Base-by-base conservation (phyloP, 2,888 invertebrate genomes). In the Philopedon plagiatum region DNA sequence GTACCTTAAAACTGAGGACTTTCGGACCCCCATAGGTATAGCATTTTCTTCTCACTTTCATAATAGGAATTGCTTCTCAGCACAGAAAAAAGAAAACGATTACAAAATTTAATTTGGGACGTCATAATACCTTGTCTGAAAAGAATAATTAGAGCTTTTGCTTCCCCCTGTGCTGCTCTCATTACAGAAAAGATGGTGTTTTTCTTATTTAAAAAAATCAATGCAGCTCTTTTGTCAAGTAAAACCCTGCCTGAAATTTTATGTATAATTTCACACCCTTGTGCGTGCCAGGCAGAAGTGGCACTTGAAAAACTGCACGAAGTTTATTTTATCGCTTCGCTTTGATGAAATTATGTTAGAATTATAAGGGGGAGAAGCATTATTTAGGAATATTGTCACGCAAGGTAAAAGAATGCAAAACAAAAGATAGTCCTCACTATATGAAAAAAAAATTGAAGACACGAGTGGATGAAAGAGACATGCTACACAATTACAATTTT, bases 261-360 rank as follows among this genome's bases (percentile, higher is more conserved):
- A 49, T 60, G 60, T 60, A 39, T 60, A 41, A 51, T 68, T 61
- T 68, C 54, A 54, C 61, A 61, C 61, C 54, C 61, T 54, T 29
- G 60, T 68, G 60, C 68, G 60, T 68, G 68, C 60, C 23, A n/a
- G 56, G 9, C 19, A 29, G 56, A 19, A 15, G 37, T 57, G 49
- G 37, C 62, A 63, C 63, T 63, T 69, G 69, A 69, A 63, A 69
- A 69, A 69, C 44, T 69, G 63, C 62, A 63, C 46, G 46, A 57
- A 41, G 54, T 54, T 68, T 60, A 39, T 61, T 57, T 61, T 54
- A 68, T 63, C 29, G 62, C 46, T 63, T 56, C 32, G 26, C 46
- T 56, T 44, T 69, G 62, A 69, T 49, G 49, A 60, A 61, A 68
- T 46, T 19, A 46, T 19, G 46, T 46, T 9, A 21, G 23, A 21